phyloP scores from a whole-genome alignment of 2,113 vertebrate species.

The Arvicanthis niloticus region DNA sequence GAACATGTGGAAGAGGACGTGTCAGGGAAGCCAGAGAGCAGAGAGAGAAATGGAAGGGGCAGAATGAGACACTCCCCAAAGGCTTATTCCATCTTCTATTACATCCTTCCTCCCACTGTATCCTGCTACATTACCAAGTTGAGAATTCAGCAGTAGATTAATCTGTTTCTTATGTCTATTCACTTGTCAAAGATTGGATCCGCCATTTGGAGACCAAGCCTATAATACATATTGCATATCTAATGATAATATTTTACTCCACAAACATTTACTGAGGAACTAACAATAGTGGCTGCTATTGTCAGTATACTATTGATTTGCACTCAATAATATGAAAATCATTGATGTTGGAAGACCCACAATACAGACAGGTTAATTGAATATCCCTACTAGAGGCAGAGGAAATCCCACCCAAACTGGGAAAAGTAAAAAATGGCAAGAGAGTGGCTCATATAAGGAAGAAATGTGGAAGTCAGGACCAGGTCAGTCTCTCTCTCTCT shows the following conservation, averaged over 20 bases:
- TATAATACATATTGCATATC: not conserved
- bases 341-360: not conserved
- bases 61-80: not conserved
- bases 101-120: not conserved
- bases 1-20: not conserved
- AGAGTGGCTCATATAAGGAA: not conserved
- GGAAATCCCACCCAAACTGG: not conserved
- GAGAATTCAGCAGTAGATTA: not conserved
- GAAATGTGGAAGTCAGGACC: not conserved
- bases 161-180: not conserved
- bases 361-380: not conserved
- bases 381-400: not conserved
- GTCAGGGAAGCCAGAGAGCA: not conserved
- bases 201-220: not conserved
- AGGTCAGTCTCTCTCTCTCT: too few relatives aligned
- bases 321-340: slow-evolving; percentile 5
- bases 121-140: not conserved
- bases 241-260: not conserved
- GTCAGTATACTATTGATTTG: not conserved
- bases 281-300: not conserved
- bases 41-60: not conserved
- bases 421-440: not conserved
- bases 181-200: not conserved
- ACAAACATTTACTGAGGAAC: not conserved
- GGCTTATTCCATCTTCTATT: not conserved